Evolutionary conservation across 2,888 invertebrate species (phyloP).

Genomic region (Lithophane semibrunnea): DNA sequence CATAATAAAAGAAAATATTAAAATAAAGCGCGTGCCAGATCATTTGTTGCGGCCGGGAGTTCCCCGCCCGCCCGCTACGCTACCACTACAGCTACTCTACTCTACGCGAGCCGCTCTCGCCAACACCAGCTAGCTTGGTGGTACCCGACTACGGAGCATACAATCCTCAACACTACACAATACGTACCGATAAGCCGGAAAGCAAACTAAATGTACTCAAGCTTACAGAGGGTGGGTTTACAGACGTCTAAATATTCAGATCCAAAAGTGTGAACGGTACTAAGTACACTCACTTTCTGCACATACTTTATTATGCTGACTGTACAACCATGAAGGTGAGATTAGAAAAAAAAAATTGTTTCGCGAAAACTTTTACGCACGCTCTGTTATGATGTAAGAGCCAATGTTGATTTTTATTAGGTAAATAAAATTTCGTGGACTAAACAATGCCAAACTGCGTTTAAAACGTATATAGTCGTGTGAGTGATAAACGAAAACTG

Average conservation of each 20-base stretch:
- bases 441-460: background rate
- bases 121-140: constrained; percentile 31
- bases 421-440: constrained; percentile 1
- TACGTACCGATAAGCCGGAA: constrained; percentile 63
- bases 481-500: background rate
- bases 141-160: constrained; percentile 50
- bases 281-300: constrained; percentile 34
- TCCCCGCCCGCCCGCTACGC: constrained; percentile 77
- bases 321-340: constrained; percentile 37
- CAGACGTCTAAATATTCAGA: constrained; percentile 44
- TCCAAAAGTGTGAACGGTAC: constrained; percentile 35
- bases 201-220: constrained; percentile 68
- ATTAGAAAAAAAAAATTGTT: constrained; percentile 19
- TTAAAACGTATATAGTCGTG: background rate
- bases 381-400: constrained; percentile 26
- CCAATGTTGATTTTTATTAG: constrained; percentile 55
- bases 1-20: constrained; percentile 83
- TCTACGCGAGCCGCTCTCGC: constrained; percentile 49
- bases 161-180: constrained; percentile 61
- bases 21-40: constrained; percentile 76
- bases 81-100: constrained; percentile 68
- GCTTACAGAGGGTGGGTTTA: constrained; percentile 56
- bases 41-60: constrained; percentile 65
- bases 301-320: constrained; percentile 47
- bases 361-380: constrained; percentile 27